A percentile compares a stretch with the other conserved stretches of the same genome.
These are phyloP conservation scores for Umimayanthus chanpuru DNA, from an alignment of 92 coral and sea anemone species.

Conservation along the genomic window DNA sequence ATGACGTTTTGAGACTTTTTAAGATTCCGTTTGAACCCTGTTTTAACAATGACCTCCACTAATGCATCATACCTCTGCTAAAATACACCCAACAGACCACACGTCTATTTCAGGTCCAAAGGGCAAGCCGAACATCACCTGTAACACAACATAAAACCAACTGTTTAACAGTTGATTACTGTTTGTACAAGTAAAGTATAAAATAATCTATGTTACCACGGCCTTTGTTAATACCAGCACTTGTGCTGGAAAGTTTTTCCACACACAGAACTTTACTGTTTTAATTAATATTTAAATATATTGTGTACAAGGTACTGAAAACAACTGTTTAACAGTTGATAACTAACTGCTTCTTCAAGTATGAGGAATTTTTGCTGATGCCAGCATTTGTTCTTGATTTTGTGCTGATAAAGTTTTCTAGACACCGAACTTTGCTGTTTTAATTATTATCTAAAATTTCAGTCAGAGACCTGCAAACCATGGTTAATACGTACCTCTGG, in stretches of 20 bases:
- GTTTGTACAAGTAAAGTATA: background rate
- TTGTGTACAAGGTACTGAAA: too few relatives aligned
- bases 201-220: background rate
- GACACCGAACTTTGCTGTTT: too few relatives aligned
- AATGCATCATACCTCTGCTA: constrained; percentile 73
- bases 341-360: too few relatives aligned
- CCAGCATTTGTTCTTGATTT: too few relatives aligned
- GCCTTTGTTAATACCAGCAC: background rate
- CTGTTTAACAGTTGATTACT: background rate
- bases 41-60: background rate
- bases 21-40: too few relatives aligned
- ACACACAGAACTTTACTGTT: too few relatives aligned
- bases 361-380: too few relatives aligned
- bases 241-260: too few relatives aligned
- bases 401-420: too few relatives aligned
- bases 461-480: background rate
- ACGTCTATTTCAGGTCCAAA: constrained; percentile 96
- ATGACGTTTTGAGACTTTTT: too few relatives aligned
- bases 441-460: background rate
- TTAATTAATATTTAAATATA: too few relatives aligned
- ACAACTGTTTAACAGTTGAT: too few relatives aligned
- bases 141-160: background rate
- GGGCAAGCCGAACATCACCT: constrained; percentile 94
- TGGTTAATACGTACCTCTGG: constrained; percentile 73
- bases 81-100: constrained; percentile 95